Conservation (phyloP, 2,888 invertebrate species). For the Phengaris alcon region DNA sequence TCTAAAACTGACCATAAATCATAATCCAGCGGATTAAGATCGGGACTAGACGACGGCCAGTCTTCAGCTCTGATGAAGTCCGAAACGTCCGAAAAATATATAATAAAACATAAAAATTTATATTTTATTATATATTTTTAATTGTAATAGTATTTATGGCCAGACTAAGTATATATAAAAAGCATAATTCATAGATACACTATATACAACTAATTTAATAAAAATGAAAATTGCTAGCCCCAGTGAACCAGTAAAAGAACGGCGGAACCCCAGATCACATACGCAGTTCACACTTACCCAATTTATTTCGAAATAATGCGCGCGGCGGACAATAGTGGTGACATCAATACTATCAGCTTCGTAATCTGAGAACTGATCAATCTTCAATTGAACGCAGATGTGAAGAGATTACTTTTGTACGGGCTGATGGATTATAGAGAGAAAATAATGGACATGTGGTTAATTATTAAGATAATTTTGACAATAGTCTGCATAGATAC, state of each 20-base stretch:
- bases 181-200: too few species aligned
- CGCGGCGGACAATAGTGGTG: slow-evolving; percentile 10
- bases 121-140: too few species aligned
- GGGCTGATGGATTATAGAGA: slow-evolving; percentile 9
- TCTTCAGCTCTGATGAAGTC: too few species aligned
- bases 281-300: not conserved
- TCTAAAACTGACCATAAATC: too few species aligned
- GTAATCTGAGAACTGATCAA: slow-evolving; percentile 41
- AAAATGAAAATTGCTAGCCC: not conserved
- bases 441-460: slow-evolving; percentile 6
- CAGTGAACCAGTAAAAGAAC: not conserved
- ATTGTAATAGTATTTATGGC: too few species aligned
- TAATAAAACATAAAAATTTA: too few species aligned
- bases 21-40: too few species aligned
- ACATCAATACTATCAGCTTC: slow-evolving; percentile 41
- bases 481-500: too few species aligned
- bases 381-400: slow-evolving; percentile 26
- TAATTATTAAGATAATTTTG: slow-evolving; percentile 15
- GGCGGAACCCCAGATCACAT: not conserved
- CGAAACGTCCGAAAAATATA: too few species aligned
- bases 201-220: too few species aligned
- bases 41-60: too few species aligned
- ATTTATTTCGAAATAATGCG: slow-evolving; percentile 3
- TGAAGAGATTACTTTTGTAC: not conserved
- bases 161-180: too few species aligned